phyloP scores from a whole-genome alignment of 2,888 invertebrate species.

The Heliconius hortense region DNA sequence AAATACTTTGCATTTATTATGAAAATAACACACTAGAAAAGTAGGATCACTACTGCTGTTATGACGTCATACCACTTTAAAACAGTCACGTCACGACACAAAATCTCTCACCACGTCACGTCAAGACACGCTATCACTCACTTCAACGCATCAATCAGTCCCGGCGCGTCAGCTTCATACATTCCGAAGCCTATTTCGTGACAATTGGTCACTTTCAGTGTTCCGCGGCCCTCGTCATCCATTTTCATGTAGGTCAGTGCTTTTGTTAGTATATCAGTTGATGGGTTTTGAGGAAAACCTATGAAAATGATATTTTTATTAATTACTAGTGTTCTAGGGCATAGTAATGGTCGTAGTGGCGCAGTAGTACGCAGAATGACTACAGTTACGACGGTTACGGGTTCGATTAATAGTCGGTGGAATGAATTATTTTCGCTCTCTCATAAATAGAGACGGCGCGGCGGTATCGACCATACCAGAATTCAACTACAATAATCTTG shows the following conservation, averaged over 20 bases:
- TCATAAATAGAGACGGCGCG: too few species aligned
- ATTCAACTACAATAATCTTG: too few species aligned
- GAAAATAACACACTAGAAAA: not conserved
- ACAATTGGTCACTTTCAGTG: slow-evolving; percentile 45
- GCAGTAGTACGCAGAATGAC: too few species aligned
- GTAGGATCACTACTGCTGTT: not conserved
- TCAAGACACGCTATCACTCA: not conserved
- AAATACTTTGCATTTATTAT: not conserved
- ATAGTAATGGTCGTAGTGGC: too few species aligned
- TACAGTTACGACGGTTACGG: too few species aligned
- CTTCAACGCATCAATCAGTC: slow-evolving; percentile 51
- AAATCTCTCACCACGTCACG: too few species aligned
- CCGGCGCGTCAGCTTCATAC: slow-evolving; percentile 55
- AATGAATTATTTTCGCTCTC: too few species aligned
- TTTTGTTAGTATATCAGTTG: slow-evolving; percentile 46
- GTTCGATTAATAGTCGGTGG: too few species aligned
- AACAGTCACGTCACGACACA: not conserved
- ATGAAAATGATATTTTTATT: slow-evolving; percentile 15
- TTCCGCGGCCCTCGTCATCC: slow-evolving; percentile 52
- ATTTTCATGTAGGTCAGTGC: slow-evolving; percentile 50
- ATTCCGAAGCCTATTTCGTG: slow-evolving; percentile 43
- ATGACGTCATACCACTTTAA: not conserved
- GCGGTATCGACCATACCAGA: too few species aligned
- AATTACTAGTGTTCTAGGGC: not conserved
- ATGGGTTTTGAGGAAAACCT: slow-evolving; percentile 54